Base-by-base conservation (phyloP, 2,888 invertebrate species). In the Aspidiotus destructor region DNA sequence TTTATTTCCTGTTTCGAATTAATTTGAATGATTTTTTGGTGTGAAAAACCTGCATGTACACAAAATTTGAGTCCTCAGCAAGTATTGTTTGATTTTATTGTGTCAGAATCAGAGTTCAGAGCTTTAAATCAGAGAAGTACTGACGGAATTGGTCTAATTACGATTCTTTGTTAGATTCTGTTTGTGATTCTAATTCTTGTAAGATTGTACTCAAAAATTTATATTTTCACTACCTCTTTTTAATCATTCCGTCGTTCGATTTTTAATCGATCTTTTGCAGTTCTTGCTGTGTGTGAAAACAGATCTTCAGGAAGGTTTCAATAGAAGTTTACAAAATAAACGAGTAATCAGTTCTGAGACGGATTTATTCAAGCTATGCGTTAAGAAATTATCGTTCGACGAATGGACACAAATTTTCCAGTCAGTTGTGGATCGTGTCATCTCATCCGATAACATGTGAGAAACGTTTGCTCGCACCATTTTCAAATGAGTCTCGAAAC, bases 291-390 rank as follows among this genome's bases (percentile, higher is more conserved):
- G 28, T 40, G 55, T 58, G n/a, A 42, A 58, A 28, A 42, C 40
- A 28, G 65, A 65, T 13, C 40, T 65, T 2, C 44, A 17, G 15
- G 42, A 57, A 41, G 65, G 48, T 28, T 65, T 65, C 40, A 17
- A 44, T 13, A 42, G 42, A 28, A 65, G 58, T 44, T 41, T 65
- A 28, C 58, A 15, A 28, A 65, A 65, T 42, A 65, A 65, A 48
- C 57, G 57, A 15, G 60, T 48, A 42, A 48, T 65, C 28, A 48
- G 65, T 16, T 57, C 44, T 1, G 65, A 65, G 40, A 60, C 40
- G 42, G 65, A 65, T 42, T 48, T 65, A 15, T 65, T 65, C 58
- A 65, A 44, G n/a, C 48, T 65, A 13, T 65, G 58, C 42, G 16
- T 48, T 1, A 65, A 65, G n/a, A 40, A 57, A 44, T 28, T 65